Evolutionary conservation across 2,797 vertebrate species (phyloP), one percentile per base, ranked within the genome.

Genomic region (Carduelis carduelis): DNA sequence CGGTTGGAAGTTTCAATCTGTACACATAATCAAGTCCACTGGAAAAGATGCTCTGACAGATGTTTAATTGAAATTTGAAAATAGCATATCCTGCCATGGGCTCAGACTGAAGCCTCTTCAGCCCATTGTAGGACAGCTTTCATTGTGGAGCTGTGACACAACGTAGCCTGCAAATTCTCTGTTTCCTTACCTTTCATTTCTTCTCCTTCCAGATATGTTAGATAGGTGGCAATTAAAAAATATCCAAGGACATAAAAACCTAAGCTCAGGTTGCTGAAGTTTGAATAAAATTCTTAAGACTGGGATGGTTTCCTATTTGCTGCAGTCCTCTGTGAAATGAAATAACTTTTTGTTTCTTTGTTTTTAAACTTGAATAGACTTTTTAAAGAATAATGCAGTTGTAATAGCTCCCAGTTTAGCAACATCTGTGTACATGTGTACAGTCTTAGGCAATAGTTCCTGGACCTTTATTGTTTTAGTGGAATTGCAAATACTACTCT

Each of bases 11-110:
- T 70, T 96, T 66, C 70, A 70, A 37, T 91, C 28, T 83, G 79
- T 60, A 47, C 18, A 44, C 57, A 23, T 8, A 32, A 92, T 18
- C 64, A 90, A 80, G 88, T 87, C 80, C 88, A 84, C 47, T 80
- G 92, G 92, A 95, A 97, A 93, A 93, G 83, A 43, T 89, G 70
- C 60, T 93, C 44, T 87, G 90, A 96, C 86, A 96, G 86, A 93
- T 83, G 71, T 37, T 49, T 92, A 97, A 95, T 55, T 96, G 78
- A 94, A 93, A 80, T 32, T n/a, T 71, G 52, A 61, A 85, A 94
- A 95, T 89, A 66, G 2, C 2, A 0, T 19, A 70, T 30, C 34
- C 30, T 95, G 30, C 64, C 43, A 83, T 11, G 8, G 66, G 44
- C 60, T 91, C 27, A 60, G 27, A 44, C 35, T 82, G 43, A 12